Evolutionary conservation across 1,140 invertebrate species (phyloP).

Genomic region (Arion vulgaris): DNA sequence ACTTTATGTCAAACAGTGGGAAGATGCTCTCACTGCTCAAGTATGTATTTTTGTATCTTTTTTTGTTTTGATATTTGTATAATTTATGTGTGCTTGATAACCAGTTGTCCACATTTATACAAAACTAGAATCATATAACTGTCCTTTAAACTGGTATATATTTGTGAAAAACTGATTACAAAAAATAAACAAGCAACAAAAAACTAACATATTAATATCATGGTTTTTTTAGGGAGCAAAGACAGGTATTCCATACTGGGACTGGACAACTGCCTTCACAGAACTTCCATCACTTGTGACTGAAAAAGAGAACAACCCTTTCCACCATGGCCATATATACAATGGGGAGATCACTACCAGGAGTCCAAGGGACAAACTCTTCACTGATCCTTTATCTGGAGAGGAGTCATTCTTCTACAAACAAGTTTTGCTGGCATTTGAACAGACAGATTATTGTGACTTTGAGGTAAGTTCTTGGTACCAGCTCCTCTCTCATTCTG

Average conservation of each 20-base stretch:
- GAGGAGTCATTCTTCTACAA: conserved; percentile 39
- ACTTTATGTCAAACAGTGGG: conserved; percentile 38
- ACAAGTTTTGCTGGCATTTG: conserved; percentile 42
- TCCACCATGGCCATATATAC: conserved; percentile 15
- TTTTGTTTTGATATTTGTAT: no score
- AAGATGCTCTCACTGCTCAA: conserved; percentile 39
- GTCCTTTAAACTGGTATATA: no score
- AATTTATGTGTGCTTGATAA: no score
- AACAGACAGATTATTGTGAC: conserved; percentile 32
- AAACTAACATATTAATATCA: background rate
- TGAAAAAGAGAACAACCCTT: conserved; percentile 38
- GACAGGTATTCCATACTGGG: conserved; percentile 43
- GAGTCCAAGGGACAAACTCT: conserved; percentile 32
- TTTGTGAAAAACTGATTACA: no score
- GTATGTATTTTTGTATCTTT: background rate
- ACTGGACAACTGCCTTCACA: conserved; percentile 38
- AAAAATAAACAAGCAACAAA: no score
- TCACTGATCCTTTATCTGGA: conserved; percentile 36
- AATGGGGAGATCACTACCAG: conserved; percentile 30
- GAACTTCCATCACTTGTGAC: conserved; percentile 38
- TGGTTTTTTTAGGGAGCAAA: conserved; percentile 25
- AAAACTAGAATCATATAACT: no score
- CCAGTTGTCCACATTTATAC: no score
- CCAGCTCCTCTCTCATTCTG: no score
- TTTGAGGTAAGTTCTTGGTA: background rate